Conservation (phyloP, 2,113 vertebrate species). For the Microcebus murinus region DNA sequence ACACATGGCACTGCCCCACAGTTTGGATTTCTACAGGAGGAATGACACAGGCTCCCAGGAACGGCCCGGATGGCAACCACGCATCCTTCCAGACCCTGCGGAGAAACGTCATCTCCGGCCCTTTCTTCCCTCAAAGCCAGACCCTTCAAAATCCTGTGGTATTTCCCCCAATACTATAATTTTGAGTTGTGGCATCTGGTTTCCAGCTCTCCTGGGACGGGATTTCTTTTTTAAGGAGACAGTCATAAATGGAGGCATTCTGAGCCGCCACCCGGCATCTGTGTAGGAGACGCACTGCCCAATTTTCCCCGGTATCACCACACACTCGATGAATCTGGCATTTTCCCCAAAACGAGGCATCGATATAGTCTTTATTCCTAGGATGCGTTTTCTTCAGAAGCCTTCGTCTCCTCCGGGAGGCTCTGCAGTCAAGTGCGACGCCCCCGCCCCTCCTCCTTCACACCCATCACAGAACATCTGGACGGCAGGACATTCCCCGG, state of each 20-base stretch:
- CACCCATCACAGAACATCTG: not conserved
- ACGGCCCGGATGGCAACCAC: not conserved
- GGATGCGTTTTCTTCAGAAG: not conserved
- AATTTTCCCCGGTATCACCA: not conserved
- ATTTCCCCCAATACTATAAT: slow-evolving; percentile 45
- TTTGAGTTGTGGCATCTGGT: slow-evolving; percentile 63
- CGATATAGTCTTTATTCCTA: not conserved
- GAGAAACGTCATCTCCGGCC: not conserved
- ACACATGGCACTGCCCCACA: not conserved
- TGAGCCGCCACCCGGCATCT: not conserved
- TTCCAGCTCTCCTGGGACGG: slow-evolving; percentile 35
- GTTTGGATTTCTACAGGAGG: not conserved
- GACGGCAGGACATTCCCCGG: not conserved
- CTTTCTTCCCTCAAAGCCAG: slow-evolving; percentile 21
- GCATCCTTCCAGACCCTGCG: not conserved
- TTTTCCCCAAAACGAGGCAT: not conserved
- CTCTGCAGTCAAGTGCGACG: not conserved
- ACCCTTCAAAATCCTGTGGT: slow-evolving; percentile 7
- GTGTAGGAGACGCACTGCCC: not conserved
- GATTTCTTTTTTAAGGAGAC: slow-evolving; percentile 22
- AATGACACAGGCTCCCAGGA: not conserved
- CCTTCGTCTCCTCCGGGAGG: not conserved
- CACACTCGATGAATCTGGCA: not conserved
- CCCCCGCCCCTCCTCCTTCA: not conserved
- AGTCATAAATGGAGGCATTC: slow-evolving; percentile 44